Base-by-base conservation (phyloP, 2,888 invertebrate species). In the Conomelus anceps region DNA sequence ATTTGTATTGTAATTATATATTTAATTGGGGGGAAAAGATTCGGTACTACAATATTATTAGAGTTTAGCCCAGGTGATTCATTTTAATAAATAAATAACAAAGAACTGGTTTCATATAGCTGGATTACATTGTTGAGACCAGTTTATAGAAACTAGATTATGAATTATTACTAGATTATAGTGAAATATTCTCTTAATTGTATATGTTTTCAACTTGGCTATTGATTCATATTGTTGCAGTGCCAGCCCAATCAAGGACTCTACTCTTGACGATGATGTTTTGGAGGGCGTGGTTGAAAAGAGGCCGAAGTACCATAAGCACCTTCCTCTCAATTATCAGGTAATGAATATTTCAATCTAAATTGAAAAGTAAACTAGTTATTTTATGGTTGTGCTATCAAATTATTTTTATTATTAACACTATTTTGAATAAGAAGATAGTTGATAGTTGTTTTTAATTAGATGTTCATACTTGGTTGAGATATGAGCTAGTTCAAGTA, bases 251-350 rank as follows among this genome's bases (percentile, higher is more conserved):
- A 90, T 91, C 63, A 91, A 91, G 84, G 90, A 90, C 84, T 89
- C 90, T 0, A 90, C 41, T 34, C 88, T 90, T 34, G 91, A 91
- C 3, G 91, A 91, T 88, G 91, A 91, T 88, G 90, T 91, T 85
- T 89, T 91, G 84, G 91, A 91, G 41, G 91, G 91, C 0, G 91
- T 91, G 13, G 91, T 91, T 23, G 91, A 91, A 88, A 91, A 91
- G 89, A 91, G 90, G 84, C 91, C 91, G 22, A 91, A 91, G 24
- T 90, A 89, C 89, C 90, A 91, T 41, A 91, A 91, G 34, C 91
- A 91, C 26, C 89, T 91, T 13, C 91, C 91, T 20, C 89, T 91
- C 84, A 91, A 90, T 87, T 90, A 91, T 87, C 91, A 91, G 90
- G 91, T 91, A 88, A 63, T 1, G 1, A 17, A 9, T 1, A 34